phyloP scores from a whole-genome alignment of 2,113 vertebrate species.

The Bubo bubo region DNA sequence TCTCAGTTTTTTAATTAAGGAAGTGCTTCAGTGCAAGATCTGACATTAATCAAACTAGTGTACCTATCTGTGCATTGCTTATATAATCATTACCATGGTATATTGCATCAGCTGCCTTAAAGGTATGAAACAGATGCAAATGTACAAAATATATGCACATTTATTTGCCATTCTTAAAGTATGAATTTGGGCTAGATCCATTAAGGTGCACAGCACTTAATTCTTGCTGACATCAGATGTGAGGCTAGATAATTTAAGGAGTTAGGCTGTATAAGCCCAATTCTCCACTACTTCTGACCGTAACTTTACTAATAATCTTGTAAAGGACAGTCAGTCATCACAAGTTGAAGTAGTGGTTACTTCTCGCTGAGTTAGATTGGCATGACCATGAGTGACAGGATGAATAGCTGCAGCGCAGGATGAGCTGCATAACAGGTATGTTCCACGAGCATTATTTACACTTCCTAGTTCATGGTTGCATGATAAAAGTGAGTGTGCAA shows the following conservation, averaged over 20 bases:
- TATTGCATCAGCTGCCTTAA: not conserved
- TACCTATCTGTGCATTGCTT: not conserved
- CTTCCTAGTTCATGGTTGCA: not conserved
- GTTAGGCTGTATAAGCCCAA: not conserved
- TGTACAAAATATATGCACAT: not conserved
- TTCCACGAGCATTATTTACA: not conserved
- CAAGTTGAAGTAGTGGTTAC: not conserved
- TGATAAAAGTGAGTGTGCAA: not conserved
- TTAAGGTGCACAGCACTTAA: not conserved
- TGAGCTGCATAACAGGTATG: accelerated
- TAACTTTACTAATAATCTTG: not conserved
- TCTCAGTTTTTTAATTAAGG: not conserved
- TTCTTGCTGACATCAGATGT: not conserved
- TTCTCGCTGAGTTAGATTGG: not conserved
- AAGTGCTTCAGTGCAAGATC: not conserved
- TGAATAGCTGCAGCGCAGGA: not conserved
- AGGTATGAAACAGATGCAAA: constrained; percentile 7
- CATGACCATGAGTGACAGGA: not conserved
- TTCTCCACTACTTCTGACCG: not conserved
- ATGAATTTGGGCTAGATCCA: not conserved
- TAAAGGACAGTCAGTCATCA: not conserved
- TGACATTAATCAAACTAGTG: not conserved
- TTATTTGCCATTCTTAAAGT: not conserved
- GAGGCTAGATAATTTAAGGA: not conserved
- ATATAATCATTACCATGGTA: not conserved